These are phyloP conservation scores for Paraplagusia blochii DNA, from an alignment of 2,113 vertebrate species.

Conservation along the genomic window DNA sequence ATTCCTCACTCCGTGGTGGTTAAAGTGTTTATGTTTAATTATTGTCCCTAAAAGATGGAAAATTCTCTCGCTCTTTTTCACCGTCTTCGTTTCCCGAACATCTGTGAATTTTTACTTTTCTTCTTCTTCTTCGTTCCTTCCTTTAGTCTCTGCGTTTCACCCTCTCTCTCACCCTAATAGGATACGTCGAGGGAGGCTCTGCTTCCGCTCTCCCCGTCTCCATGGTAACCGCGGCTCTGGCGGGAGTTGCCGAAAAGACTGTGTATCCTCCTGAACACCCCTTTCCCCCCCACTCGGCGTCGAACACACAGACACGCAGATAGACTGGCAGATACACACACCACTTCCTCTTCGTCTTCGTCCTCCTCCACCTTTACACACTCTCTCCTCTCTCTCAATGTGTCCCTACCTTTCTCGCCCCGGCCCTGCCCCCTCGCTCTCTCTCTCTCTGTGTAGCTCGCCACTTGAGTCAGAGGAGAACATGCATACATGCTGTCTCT, in stretches of 20 bases:
- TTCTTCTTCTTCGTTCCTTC: background rate
- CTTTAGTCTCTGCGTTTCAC: constrained; percentile 7
- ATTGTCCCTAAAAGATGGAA: too few species aligned
- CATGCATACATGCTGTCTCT: constrained; percentile 12
- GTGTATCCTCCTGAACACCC: constrained; percentile 65
- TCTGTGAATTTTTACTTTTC: constrained; percentile 7
- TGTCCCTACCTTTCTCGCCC: constrained; percentile 5
- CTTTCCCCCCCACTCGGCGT: constrained; percentile 13
- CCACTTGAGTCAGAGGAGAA: constrained; percentile 49
- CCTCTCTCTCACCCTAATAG: constrained; percentile 63
- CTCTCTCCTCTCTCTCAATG: constrained; percentile 22
- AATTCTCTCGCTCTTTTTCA: background rate
- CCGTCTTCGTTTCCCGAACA: constrained; percentile 2
- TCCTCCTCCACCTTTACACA: constrained; percentile 60
- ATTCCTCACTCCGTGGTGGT: too few species aligned
- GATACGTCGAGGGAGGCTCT: constrained; percentile 75
- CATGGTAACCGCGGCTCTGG: constrained; percentile 76
- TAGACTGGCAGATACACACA: constrained; percentile 21
- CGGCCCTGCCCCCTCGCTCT: background rate
- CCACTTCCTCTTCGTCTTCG: constrained; percentile 34
- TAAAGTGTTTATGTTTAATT: too few species aligned
- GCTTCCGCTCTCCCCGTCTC: constrained; percentile 70
- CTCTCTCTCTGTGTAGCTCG: constrained; percentile 36
- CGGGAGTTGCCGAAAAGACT: constrained; percentile 74
- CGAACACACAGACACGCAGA: constrained; percentile 13